Conservation (phyloP, 2,888 invertebrate genomes). For the Leptinotarsa peninsularis region DNA sequence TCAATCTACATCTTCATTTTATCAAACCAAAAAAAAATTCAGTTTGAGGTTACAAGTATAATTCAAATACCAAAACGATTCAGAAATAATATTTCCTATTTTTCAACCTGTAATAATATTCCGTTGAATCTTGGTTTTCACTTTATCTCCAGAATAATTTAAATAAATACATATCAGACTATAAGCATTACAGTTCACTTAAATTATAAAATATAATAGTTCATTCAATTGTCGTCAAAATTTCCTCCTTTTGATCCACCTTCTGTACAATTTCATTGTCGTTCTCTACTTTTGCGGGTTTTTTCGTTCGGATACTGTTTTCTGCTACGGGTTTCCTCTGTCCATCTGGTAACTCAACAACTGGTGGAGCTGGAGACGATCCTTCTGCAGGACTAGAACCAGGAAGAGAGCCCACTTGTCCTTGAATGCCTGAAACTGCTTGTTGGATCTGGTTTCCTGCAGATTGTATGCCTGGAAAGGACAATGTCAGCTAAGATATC, state of each 20-base stretch:
- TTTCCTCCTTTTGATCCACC: conserved; percentile 7
- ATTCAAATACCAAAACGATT: too few species aligned
- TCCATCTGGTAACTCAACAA: conserved; percentile 1
- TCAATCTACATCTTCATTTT: too few species aligned
- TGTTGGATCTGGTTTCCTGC: conserved; percentile 36
- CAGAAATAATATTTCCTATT: background rate
- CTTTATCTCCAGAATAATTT: conserved; percentile 33
- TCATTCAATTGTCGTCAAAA: conserved; percentile 24
- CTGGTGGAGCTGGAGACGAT: background rate
- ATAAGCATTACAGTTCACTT: conserved; percentile 17
- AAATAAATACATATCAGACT: conserved; percentile 35
- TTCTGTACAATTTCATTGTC: conserved; percentile 32
- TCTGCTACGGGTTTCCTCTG: conserved; percentile 7
- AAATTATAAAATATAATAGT: conserved; percentile 14
- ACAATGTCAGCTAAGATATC: background rate
- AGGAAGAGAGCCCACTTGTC: background rate
- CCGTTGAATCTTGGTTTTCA: background rate
- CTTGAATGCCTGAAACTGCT: conserved; percentile 3
- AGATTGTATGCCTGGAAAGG: conserved; percentile 33
- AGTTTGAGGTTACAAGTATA: too few species aligned
- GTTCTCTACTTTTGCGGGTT: conserved; percentile 18
- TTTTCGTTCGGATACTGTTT: conserved; percentile 8
- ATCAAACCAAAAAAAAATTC: too few species aligned
- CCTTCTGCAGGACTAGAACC: background rate
- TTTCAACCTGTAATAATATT: background rate